Base-by-base conservation (phyloP, 2,113 vertebrate genomes). In the Eleginops maclovinus region DNA sequence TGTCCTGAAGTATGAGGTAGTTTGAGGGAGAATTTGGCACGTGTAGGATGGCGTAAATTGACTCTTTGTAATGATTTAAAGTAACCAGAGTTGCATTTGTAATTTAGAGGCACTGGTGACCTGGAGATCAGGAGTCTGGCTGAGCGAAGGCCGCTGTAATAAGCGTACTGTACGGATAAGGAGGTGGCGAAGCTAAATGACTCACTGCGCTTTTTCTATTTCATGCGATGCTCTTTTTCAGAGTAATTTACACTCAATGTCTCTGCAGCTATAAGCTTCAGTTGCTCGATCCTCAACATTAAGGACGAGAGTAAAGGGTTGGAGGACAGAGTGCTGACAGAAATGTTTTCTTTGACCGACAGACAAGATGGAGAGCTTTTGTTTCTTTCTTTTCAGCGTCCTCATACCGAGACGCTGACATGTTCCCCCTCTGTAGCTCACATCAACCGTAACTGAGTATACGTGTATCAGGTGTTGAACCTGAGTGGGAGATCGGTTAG, bases 41-140 rank as follows among this genome's bases (percentile, higher is more conserved):
- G 55, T 10, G 47, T 36, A 44, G 5, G 26, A 19, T 17, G 64
- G 46, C 47, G 46, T 72, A 51, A 72, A 83, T 72, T 8, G 49
- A 10, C 60, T 63, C 28, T 59, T 12, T 49, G 56, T 71, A 56
- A 71, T 24, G 69, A 58, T 64, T 15, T 61, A 15, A 64, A 60
- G 67, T 15, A 64, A 65, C 40, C 40, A 43, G 41, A 51, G 63
- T 19, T 60, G n/a, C 21, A 40, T 60, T 73, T 75, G 75, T 77
- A 77, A 81, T 88, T 84, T 84, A 72, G 74, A 76, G 67, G 28
- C 78, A 58, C 69, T 21, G 58, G 81, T 84, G 81, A 86, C 87
- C 71, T 54, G 61, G 59, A 81, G 80, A 76, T 77, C 72, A 73
- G 66, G 62, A 72, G 44, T 19, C 44, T 24, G 74, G 14, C 73